phyloP scores from a whole-genome alignment of 2,113 vertebrate species.

The Amphiprion ocellaris region DNA sequence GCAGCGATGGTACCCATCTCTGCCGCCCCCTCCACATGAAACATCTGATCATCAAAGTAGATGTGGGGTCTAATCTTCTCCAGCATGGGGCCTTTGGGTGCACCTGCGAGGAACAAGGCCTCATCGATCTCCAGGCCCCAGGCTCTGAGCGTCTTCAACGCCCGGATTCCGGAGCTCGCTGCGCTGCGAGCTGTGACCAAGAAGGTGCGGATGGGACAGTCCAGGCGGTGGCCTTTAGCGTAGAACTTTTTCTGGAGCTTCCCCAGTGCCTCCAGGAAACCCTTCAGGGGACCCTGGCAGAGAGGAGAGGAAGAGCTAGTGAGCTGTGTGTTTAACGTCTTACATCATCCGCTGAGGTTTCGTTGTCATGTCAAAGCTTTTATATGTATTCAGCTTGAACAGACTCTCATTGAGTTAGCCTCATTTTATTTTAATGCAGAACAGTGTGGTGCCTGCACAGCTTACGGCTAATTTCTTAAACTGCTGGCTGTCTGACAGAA shows the following conservation, averaged over 20 bases:
- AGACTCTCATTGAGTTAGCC: slow-evolving; percentile 3
- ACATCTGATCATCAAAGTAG: slow-evolving; percentile 99
- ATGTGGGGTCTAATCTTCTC: slow-evolving; percentile 98
- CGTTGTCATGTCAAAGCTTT: not conserved
- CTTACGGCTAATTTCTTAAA: slow-evolving; percentile 2
- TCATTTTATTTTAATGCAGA: slow-evolving; percentile 4
- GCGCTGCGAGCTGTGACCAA: slow-evolving; percentile 95
- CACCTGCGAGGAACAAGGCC: slow-evolving; percentile 95
- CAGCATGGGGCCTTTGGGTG: slow-evolving; percentile 95
- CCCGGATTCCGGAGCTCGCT: slow-evolving; percentile 95
- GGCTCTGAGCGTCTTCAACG: slow-evolving; percentile 95
- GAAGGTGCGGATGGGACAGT: slow-evolving; percentile 97
- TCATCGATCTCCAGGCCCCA: slow-evolving; percentile 98
- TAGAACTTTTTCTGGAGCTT: slow-evolving; percentile 99
- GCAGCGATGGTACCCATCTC: slow-evolving; percentile 95
- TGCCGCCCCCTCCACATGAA: slow-evolving; percentile 94
- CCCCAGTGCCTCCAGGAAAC: slow-evolving; percentile 93
- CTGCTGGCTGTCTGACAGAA: slow-evolving; percentile 9
- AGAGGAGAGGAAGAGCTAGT: not conserved
- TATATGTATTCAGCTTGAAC: not conserved
- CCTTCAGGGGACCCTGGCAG: slow-evolving; percentile 92
- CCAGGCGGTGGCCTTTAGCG: slow-evolving; percentile 92
- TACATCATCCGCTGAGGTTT: not conserved
- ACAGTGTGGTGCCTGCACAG: not conserved
- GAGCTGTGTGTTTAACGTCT: not conserved